These are phyloP conservation scores for Pogonomyrmex californicus DNA, from an alignment of 1,140 invertebrate genomes.

Conservation along the genomic window DNA sequence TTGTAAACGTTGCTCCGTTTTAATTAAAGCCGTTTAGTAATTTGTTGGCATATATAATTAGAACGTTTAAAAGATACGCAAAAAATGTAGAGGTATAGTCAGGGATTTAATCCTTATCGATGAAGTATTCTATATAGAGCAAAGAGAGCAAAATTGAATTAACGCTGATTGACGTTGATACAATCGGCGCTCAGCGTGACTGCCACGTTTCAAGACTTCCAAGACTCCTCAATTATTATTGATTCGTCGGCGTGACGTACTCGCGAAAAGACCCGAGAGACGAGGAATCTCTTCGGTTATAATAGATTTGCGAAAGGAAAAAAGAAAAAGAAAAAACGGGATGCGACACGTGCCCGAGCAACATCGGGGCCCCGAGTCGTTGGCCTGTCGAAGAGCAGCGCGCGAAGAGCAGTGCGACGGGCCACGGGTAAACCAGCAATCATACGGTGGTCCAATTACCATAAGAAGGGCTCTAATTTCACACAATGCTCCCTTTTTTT, in stretches of 20 bases:
- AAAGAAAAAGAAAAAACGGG: background rate
- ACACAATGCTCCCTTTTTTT: constrained; percentile 79
- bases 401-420: constrained; percentile 69
- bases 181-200: background rate
- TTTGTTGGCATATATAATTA: too few relatives aligned
- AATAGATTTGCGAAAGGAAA: constrained; percentile 17
- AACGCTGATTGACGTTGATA: constrained; percentile 23
- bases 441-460: constrained; percentile 85
- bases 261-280: background rate
- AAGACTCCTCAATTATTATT: background rate
- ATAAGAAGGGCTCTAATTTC: constrained; percentile 86
- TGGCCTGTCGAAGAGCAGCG: constrained; percentile 73
- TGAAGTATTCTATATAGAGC: background rate
- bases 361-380: constrained; percentile 65
- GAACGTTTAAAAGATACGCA: background rate
- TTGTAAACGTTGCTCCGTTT: background rate
- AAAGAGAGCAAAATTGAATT: constrained; percentile 26
- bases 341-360: constrained; percentile 67
- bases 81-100: background rate
- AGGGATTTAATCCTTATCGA: background rate
- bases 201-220: background rate
- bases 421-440: constrained; percentile 80
- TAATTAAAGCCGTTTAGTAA: constrained; percentile 6
- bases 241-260: background rate
- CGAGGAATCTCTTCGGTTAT: background rate